Percentiles rank a stretch among this genome's conserved stretches.
Evolutionary conservation across 2,888 invertebrate species (phyloP).

Genomic region (Agrotis ipsilon): DNA sequence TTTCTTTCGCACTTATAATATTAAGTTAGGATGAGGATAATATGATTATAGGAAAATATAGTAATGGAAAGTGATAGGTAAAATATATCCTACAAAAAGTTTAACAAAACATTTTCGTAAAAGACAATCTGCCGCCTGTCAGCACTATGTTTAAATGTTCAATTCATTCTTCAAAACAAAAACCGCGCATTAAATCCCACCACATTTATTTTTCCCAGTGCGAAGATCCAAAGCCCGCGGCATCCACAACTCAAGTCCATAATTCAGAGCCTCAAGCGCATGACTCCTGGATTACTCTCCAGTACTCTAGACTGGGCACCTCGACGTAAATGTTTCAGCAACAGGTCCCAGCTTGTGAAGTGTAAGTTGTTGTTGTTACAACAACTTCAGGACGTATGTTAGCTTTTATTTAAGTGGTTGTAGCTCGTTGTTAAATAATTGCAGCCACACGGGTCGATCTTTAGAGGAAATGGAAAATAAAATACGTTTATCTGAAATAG

Average conservation of each 20-base stretch:
- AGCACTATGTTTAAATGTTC: no score
- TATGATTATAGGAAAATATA: no score
- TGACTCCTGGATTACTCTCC: conserved; percentile 51
- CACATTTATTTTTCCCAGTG: conserved; percentile 30
- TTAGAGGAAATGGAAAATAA: no score
- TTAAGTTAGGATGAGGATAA: no score
- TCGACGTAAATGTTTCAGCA: conserved; percentile 50
- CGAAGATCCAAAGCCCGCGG: conserved; percentile 20
- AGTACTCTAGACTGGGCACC: conserved; percentile 27
- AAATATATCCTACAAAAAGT: no score
- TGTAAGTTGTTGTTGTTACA: conserved; percentile 23
- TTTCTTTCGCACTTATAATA: no score
- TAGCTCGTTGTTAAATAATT: not conserved
- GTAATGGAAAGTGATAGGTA: no score
- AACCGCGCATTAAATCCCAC: not conserved
- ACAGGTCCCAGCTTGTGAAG: conserved; percentile 43
- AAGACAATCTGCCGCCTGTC: no score
- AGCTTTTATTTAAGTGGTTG: not conserved
- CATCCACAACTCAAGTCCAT: conserved; percentile 36
- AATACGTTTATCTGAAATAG: no score
- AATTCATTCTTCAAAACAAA: not conserved
- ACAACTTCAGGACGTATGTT: conserved; percentile 7
- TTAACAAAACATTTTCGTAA: no score
- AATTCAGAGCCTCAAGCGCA: conserved; percentile 48
- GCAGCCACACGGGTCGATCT: no score